These are phyloP conservation scores for Nemurella pictetii DNA, from an alignment of 2,888 invertebrate species.

Conservation along the genomic window DNA sequence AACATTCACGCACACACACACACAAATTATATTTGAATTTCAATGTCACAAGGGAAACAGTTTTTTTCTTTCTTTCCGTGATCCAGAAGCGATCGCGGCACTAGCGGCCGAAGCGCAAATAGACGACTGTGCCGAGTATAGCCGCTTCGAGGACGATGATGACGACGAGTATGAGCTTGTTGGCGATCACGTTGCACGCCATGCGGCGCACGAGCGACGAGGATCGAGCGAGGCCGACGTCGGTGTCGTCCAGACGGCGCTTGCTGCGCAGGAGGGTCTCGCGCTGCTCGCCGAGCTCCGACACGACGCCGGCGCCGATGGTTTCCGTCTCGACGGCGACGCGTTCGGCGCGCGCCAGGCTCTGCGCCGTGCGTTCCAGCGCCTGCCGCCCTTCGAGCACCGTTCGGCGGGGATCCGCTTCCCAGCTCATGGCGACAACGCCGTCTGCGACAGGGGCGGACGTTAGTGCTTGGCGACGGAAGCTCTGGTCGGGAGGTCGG, in stretches of 20 bases:
- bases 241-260: conserved; percentile 69
- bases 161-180: conserved; percentile 71
- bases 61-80: too few relatives aligned
- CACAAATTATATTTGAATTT: too few relatives aligned
- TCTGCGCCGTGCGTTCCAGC: conserved; percentile 64
- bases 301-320: conserved; percentile 74
- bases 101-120: conserved; percentile 61
- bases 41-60: too few relatives aligned
- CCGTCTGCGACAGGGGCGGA: too few relatives aligned
- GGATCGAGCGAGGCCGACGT: conserved; percentile 68
- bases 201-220: conserved; percentile 67
- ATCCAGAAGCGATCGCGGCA: too few relatives aligned
- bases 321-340: conserved; percentile 80
- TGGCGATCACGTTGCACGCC: conserved; percentile 70
- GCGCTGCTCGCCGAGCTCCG: conserved; percentile 74
- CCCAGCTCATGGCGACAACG: conserved; percentile 51
- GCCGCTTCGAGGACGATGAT: conserved; percentile 72
- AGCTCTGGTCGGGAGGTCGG: too few relatives aligned
- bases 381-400: conserved; percentile 60
- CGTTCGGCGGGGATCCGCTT: conserved; percentile 60
- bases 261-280: conserved; percentile 70
- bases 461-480: too few relatives aligned
- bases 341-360: conserved; percentile 69
- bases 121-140: conserved; percentile 65
- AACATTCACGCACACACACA: too few relatives aligned